These are phyloP conservation scores for Epizoanthus scotinus DNA, from an alignment of 92 coral and sea anemone genomes.

Conservation along the genomic window DNA sequence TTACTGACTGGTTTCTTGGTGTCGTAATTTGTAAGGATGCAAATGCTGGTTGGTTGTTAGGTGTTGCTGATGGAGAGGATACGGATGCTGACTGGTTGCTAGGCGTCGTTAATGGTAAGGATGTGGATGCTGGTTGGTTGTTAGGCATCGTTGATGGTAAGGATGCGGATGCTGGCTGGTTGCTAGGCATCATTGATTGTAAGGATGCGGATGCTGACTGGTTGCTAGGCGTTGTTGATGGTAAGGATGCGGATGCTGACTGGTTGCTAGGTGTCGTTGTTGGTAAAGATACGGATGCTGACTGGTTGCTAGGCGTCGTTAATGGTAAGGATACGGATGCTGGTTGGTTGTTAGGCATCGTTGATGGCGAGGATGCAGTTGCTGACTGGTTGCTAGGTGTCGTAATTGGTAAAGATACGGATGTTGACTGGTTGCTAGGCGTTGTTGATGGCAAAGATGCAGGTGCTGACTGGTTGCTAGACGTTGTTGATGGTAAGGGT, in stretches of 20 bases:
- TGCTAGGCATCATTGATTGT: too few species aligned
- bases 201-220: neutral
- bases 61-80: neutral
- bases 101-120: neutral
- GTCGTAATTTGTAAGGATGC: too few species aligned
- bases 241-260: neutral
- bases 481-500: too few species aligned
- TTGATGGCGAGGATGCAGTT: neutral
- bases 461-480: too few species aligned
- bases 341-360: neutral
- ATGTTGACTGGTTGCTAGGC: neutral
- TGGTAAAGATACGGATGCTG: too few species aligned
- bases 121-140: too few species aligned
- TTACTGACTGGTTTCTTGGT: too few species aligned
- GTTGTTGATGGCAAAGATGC: neutral
- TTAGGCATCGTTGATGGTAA: neutral
- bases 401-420: neutral
- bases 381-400: slow-evolving; percentile 6
- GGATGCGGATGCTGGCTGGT: neutral
- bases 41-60: neutral
- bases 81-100: neutral
- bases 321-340: too few species aligned
- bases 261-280: slow-evolving; percentile 3
- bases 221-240: neutral
- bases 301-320: too few species aligned